These are phyloP conservation scores for Stictocephala bisonia DNA, from an alignment of 2,888 invertebrate species.

Conservation along the genomic window DNA sequence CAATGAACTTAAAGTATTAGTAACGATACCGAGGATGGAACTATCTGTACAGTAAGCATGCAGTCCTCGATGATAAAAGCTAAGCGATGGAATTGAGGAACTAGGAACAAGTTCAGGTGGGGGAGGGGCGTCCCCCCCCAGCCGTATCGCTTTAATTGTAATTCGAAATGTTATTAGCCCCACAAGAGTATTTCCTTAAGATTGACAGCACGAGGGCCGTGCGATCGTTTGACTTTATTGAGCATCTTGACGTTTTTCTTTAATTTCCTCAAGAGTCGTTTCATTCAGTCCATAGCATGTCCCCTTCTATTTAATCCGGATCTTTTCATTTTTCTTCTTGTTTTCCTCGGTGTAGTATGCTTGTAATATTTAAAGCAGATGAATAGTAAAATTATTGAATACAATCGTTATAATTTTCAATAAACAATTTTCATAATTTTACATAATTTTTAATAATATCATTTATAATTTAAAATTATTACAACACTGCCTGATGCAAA, in stretches of 20 bases:
- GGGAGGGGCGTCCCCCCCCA: slow-evolving; percentile 24
- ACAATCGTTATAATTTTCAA: no score
- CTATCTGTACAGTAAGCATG: no score
- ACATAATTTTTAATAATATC: no score
- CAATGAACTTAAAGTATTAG: no score
- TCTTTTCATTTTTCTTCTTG: slow-evolving; percentile 24
- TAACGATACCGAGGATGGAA: no score
- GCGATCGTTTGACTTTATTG: slow-evolving; percentile 46
- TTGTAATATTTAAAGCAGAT: no score
- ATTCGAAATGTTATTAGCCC: slow-evolving; percentile 48
- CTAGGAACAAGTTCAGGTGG: slow-evolving; percentile 35
- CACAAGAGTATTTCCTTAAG: slow-evolving; percentile 42
- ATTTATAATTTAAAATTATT: no score
- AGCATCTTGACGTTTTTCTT: slow-evolving; percentile 42
- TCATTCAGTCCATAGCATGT: slow-evolving; percentile 21
- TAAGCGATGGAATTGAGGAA: slow-evolving; percentile 31
- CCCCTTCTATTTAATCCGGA: slow-evolving; percentile 34
- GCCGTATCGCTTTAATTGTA: slow-evolving; percentile 45
- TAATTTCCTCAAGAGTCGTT: slow-evolving; percentile 38
- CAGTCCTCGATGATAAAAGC: no score
- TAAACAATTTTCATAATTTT: no score
- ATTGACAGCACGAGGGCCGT: slow-evolving; percentile 42
- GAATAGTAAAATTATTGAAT: no score
- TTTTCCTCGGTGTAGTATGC: no score
- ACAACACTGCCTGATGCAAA: no score